Evolutionary conservation across 2,888 invertebrate species (phyloP).

Genomic region (Invenusta paracnida): DNA sequence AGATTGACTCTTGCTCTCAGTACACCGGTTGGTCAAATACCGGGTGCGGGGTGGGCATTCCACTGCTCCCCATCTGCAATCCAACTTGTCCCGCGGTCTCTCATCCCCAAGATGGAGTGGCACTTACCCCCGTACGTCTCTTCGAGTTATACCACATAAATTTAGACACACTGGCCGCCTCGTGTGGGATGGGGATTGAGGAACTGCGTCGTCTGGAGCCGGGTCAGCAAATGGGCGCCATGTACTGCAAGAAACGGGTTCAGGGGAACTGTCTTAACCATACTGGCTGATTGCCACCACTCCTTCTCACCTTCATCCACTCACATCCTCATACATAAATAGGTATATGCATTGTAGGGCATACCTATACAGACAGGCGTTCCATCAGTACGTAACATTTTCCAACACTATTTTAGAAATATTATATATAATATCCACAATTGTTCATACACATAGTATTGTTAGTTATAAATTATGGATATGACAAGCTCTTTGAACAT

Average conservation of each 20-base stretch:
- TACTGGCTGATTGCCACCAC: too few relatives aligned
- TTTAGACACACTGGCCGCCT: constrained; percentile 20
- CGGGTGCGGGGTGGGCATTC: constrained; percentile 15
- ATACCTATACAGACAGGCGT: too few relatives aligned
- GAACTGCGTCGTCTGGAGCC: constrained; percentile 14
- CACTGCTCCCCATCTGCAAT: constrained; percentile 34
- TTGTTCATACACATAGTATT: too few relatives aligned
- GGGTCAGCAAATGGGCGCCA: constrained; percentile 18
- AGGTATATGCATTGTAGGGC: too few relatives aligned
- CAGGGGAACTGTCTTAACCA: neutral
- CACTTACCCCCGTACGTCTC: constrained; percentile 18
- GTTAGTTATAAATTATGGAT: too few relatives aligned
- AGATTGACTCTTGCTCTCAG: constrained; percentile 34
- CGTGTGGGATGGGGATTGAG: constrained; percentile 8
- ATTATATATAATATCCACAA: too few relatives aligned
- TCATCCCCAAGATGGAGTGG: constrained; percentile 16
- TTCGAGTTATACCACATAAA: constrained; percentile 31
- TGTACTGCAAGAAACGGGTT: constrained; percentile 15
- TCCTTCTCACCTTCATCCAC: too few relatives aligned
- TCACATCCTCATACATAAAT: too few relatives aligned
- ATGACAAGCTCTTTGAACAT: too few relatives aligned
- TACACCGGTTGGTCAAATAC: neutral
- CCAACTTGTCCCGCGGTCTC: constrained; percentile 35
- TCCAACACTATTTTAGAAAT: too few relatives aligned
- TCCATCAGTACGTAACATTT: too few relatives aligned